A percentile compares a stretch with the other conserved stretches of the same genome.
These are phyloP conservation scores for Poeciliopsis presidionis DNA, from an alignment of 2,797 vertebrate genomes.

Conservation along the genomic window DNA sequence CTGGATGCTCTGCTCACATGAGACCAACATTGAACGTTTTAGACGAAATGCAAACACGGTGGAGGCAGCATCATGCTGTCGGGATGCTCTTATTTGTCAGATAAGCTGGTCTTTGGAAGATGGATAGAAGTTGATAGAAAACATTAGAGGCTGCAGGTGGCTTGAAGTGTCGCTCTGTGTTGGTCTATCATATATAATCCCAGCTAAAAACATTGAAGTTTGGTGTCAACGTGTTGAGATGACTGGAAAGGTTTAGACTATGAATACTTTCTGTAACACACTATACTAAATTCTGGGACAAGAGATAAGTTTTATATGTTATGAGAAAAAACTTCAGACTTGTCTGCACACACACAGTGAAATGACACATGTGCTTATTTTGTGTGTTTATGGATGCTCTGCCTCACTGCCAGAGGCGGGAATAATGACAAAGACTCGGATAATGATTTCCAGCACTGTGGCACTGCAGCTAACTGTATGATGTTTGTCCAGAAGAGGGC, in stretches of 20 bases:
- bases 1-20: not conserved
- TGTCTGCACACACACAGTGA: conserved; percentile 22
- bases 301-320: conserved; percentile 13
- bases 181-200: too few relatives aligned
- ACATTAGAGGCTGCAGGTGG: not conserved
- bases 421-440: conserved; percentile 21
- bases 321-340: conserved; percentile 1
- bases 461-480: conserved; percentile 10
- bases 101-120: not conserved
- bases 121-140: not conserved
- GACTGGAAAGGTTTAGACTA: not conserved
- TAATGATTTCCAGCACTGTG: conserved; percentile 28
- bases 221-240: not conserved
- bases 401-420: conserved; percentile 28
- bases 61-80: not conserved
- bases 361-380: conserved; percentile 47
- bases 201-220: not conserved
- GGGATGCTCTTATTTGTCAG: not conserved
- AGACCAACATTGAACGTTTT: not conserved
- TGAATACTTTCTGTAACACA: not conserved
- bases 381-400: conserved; percentile 25
- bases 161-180: not conserved
- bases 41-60: not conserved
- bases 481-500: conserved; percentile 75
- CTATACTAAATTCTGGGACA: conserved; percentile 44